Base-by-base conservation (phyloP, 2,888 invertebrate species). In the Nesidiocoris tenuis region DNA sequence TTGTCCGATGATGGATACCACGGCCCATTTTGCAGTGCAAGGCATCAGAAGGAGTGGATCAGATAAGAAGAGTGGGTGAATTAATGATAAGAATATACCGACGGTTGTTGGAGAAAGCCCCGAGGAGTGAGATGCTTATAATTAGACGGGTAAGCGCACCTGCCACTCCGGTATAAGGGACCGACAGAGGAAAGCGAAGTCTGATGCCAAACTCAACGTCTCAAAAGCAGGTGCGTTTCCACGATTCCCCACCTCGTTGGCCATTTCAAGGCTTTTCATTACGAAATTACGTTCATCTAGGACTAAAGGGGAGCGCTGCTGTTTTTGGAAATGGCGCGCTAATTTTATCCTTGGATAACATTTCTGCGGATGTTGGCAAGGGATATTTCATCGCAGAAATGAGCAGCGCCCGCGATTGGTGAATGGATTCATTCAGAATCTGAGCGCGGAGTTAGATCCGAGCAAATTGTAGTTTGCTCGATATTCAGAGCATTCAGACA, bases 61-160 rank as follows among this genome's bases (percentile, higher is more conserved):
- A 5, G 59, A 59, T n/a, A n/a, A n/a, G 59, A 19, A n/a, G 59
- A 59, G 59, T 59, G 59, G 59, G 17, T 16, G 59, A 59, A 59
- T 59, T 59, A 59, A 59, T 59, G 59, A 59, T 59, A 18, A 59
- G 59, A 59, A 59, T 9, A 59, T 59, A 18, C 59, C 59, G 19
- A 18, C 59, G n/a, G 19, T n/a, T n/a, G 59, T 19, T 16, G 19
- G 19, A 59, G 59, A 19, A 59, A 59, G 19, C 17, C n/a, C n/a
- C 59, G n/a, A 59, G n/a, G 16, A 59, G n/a, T 59, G 19, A n/a
- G n/a, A n/a, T n/a, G n/a, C n/a, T 12, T 39, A 39, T 39, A 39
- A 39, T 39, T 39, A 39, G 39, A 39, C 39, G 39, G 12, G 54
- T 9, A n/a, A 59, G n/a, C 19, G 59, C 59, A 59, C 59, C 59